These are phyloP conservation scores for Andrena dorsata DNA, from an alignment of 2,888 invertebrate genomes.

Conservation along the genomic window DNA sequence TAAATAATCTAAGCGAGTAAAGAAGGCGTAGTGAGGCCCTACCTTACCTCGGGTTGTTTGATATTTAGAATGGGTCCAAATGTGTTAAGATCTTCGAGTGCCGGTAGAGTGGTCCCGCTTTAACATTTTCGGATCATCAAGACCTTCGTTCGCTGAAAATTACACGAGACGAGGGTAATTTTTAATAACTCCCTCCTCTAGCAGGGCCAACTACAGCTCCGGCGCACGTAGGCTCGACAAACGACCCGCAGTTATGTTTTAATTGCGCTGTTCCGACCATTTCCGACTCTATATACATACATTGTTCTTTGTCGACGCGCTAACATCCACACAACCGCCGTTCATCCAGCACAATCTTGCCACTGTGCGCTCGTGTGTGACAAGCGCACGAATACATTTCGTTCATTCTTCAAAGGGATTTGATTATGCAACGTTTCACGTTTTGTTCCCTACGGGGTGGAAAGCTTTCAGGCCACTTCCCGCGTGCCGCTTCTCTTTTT, in stretches of 20 bases:
- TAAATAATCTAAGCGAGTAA: too few relatives aligned
- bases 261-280: conserved; percentile 55
- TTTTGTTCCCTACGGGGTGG: conserved; percentile 36
- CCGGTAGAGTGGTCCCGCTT: not conserved
- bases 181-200: conserved; percentile 44
- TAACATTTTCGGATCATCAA: not conserved
- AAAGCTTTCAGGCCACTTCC: conserved; percentile 41
- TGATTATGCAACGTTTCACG: conserved; percentile 58
- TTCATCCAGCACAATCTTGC: not conserved
- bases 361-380: not conserved
- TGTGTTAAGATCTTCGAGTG: not conserved
- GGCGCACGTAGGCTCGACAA: conserved; percentile 40
- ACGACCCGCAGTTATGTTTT: conserved; percentile 61
- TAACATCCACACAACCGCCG: not conserved
- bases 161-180: conserved; percentile 30
- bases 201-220: conserved; percentile 17
- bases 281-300: conserved; percentile 40
- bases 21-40: too few relatives aligned
- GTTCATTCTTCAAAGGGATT: conserved; percentile 56
- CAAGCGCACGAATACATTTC: conserved; percentile 17
- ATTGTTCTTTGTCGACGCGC: conserved; percentile 34
- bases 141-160: conserved; percentile 13
- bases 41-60: too few relatives aligned
- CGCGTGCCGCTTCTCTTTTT: not conserved
- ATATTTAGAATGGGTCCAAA: too few relatives aligned